Evolutionary conservation across 2,113 vertebrate species (phyloP).

Genomic region (Cricetomys ansorgei): DNA sequence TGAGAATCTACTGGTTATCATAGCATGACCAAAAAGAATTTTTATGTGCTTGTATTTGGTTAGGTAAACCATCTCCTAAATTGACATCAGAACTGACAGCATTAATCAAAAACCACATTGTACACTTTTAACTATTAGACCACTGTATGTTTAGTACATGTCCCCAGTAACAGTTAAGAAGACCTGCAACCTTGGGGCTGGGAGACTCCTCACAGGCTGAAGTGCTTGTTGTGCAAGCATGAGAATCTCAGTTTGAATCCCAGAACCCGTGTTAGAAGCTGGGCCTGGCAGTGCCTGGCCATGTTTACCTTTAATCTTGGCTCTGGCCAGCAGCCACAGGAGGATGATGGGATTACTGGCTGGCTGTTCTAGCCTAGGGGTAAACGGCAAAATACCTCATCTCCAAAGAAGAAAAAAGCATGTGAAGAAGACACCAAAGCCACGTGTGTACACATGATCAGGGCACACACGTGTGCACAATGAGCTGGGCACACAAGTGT

Average conservation of each 20-base stretch:
- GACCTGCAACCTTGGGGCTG: background rate
- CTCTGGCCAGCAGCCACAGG: background rate
- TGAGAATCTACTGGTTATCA: background rate
- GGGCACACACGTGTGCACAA: background rate
- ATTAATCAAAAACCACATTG: background rate
- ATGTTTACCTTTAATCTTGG: too few relatives aligned
- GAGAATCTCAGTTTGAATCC: background rate
- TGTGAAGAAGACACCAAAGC: too few relatives aligned
- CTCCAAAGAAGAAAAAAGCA: background rate
- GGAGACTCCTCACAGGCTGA: background rate
- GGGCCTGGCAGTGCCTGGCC: too few relatives aligned
- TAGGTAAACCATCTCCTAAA: slow-evolving; percentile 37
- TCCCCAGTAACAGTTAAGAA: slow-evolving; percentile 4
- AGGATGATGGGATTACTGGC: background rate
- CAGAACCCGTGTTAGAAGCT: background rate
- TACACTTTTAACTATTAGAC: background rate
- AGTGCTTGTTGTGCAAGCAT: background rate
- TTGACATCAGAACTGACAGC: background rate
- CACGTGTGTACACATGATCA: too few relatives aligned
- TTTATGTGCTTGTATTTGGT: slow-evolving; percentile 11
- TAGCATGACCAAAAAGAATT: background rate
- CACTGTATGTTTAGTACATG: background rate
- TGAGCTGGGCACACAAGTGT: background rate
- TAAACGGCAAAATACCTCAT: background rate
- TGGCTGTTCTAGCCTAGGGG: background rate